phyloP scores from a whole-genome alignment of 2,113 vertebrate genomes.

The Crotophaga sulcirostris region DNA sequence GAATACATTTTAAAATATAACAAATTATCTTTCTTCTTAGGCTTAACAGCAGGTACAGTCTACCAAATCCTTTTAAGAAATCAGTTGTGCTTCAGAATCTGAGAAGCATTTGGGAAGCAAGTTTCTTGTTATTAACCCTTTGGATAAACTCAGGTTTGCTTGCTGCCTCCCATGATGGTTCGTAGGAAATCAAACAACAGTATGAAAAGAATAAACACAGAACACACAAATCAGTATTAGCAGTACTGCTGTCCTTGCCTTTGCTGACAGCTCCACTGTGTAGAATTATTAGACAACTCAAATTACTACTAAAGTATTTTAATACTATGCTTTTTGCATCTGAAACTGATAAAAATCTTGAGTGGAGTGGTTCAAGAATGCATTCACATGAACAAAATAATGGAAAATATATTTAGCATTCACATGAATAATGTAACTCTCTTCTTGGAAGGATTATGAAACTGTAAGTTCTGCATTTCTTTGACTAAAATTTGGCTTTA shows the following conservation, averaged over 20 bases:
- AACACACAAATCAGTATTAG: background rate
- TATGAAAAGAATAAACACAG: background rate
- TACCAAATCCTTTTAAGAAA: constrained; percentile 30
- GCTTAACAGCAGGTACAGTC: background rate
- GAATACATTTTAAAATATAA: constrained; percentile 28
- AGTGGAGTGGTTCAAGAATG: constrained; percentile 36
- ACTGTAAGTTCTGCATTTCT: constrained; percentile 40
- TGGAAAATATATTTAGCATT: constrained; percentile 69
- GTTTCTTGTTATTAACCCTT: background rate
- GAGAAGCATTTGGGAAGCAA: background rate
- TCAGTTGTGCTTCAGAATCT: background rate
- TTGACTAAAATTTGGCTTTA: constrained; percentile 60
- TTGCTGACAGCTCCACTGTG: background rate
- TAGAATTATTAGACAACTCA: background rate
- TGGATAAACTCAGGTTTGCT: background rate
- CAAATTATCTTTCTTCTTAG: constrained; percentile 42
- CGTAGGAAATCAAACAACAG: background rate
- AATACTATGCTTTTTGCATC: constrained; percentile 13
- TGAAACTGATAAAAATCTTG: constrained; percentile 51
- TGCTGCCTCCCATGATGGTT: background rate
- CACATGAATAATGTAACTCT: constrained; percentile 62
- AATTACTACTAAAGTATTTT: constrained; percentile 23
- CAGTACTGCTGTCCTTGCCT: background rate
- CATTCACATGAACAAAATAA: constrained; percentile 54
- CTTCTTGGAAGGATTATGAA: constrained; percentile 54